A percentile compares a stretch with the other conserved stretches of the same genome.
phyloP scores from a whole-genome alignment of 2,113 vertebrate species.

The Castor canadensis region DNA sequence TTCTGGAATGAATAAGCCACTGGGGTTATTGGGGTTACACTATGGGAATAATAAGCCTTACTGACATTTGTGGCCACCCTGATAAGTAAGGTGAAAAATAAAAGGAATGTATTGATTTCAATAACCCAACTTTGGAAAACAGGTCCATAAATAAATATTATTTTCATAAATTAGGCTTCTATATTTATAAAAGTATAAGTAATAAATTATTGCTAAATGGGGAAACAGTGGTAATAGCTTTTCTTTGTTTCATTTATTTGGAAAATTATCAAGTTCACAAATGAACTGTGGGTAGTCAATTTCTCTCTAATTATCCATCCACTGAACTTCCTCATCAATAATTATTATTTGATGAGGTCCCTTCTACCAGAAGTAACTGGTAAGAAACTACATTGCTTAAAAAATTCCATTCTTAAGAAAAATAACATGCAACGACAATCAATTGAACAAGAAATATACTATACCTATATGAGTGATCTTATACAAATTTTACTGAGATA shows the following conservation, averaged over 20 bases:
- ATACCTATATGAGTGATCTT: not conserved
- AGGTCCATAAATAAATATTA: constrained; percentile 36
- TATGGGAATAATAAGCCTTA: not conserved
- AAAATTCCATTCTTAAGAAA: not conserved
- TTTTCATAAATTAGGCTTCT: constrained; percentile 18
- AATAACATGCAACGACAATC: not conserved
- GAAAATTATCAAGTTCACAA: constrained; percentile 5
- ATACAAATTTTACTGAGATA: not conserved
- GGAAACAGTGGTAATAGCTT: constrained; percentile 11
- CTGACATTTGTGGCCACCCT: not conserved
- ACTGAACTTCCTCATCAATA: not conserved
- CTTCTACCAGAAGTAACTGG: not conserved
- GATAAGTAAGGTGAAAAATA: not conserved
- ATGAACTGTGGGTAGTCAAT: not conserved
- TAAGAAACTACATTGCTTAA: not conserved
- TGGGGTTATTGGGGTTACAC: not conserved
- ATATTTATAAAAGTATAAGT: not conserved
- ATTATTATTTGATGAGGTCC: constrained; percentile 28
- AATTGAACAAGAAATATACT: not conserved
- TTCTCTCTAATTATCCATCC: not conserved
- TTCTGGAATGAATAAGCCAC: not conserved
- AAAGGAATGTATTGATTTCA: constrained; percentile 2
- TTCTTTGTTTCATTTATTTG: constrained; percentile 36
- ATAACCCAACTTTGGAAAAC: constrained; percentile 17
- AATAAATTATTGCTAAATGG: not conserved